These are phyloP conservation scores for Galaxea fascicularis DNA, from an alignment of 92 coral and sea anemone genomes.

Conservation along the genomic window DNA sequence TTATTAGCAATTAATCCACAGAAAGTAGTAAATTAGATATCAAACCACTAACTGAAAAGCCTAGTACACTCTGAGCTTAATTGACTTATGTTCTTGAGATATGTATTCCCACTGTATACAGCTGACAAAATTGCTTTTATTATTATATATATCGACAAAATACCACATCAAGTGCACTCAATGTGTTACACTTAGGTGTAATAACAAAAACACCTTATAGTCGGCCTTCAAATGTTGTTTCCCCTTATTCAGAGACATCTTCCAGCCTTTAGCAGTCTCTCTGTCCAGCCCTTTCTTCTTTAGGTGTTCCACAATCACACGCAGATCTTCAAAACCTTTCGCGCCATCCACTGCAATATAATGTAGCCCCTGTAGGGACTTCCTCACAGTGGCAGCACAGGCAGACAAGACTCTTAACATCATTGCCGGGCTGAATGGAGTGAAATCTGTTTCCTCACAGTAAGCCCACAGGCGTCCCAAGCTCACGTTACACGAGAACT, in stretches of 20 bases:
- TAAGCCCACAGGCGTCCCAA: too few species aligned
- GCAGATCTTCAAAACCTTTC: conserved; percentile 2
- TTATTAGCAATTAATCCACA: not conserved
- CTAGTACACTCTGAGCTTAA: not conserved
- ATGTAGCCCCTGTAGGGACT: conserved; percentile 45
- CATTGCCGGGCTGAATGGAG: conserved; percentile 45
- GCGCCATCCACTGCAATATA: not conserved
- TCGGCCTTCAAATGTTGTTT: conserved; percentile 39
- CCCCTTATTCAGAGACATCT: conserved; percentile 31
- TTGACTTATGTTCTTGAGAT: not conserved
- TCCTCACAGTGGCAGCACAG: conserved; percentile 44
- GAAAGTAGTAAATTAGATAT: not conserved
- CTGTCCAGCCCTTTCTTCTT: conserved; percentile 29
- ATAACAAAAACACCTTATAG: conserved; percentile 4
- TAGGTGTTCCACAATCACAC: not conserved
- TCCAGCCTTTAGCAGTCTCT: conserved; percentile 23
- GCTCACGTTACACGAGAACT: too few species aligned
- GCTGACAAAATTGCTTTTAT: too few species aligned
- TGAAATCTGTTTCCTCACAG: conserved; percentile 28
- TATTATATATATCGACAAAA: too few species aligned
- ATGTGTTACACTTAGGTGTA: not conserved
- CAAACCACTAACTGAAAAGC: not conserved
- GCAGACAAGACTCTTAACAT: conserved; percentile 45
- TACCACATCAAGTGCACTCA: not conserved
- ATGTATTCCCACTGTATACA: too few species aligned